Evolutionary conservation across 2,888 invertebrate species (phyloP).

Genomic region (Toxonevra muliebris): DNA sequence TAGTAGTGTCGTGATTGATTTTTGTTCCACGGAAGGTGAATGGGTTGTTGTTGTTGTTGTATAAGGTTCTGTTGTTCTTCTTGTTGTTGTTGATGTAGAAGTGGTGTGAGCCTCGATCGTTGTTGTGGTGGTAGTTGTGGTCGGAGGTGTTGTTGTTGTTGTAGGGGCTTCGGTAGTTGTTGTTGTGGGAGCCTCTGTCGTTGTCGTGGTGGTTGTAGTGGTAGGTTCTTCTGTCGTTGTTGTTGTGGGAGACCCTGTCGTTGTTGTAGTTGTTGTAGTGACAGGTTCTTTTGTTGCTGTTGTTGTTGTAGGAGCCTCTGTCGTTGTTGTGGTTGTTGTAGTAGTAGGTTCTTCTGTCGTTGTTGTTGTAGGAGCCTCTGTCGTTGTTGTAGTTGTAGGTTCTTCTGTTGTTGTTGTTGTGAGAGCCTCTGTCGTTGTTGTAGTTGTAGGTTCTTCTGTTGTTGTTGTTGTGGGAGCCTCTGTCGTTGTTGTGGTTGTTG

Average conservation of each 20-base stretch:
- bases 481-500: slow-evolving; percentile 21
- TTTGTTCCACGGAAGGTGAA: not conserved
- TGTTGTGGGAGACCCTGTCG: not conserved
- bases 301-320: slow-evolving; percentile 10
- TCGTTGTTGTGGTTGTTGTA: slow-evolving; percentile 12
- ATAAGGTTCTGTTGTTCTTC: not conserved
- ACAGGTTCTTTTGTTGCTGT: not conserved
- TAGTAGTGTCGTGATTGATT: slow-evolving; percentile 7
- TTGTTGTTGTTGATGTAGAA: slow-evolving; percentile 15
- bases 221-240: slow-evolving; percentile 4
- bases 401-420: slow-evolving; percentile 33
- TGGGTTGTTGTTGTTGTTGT: slow-evolving; percentile 30
- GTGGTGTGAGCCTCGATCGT: slow-evolving; percentile 12
- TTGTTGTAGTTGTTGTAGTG: not conserved
- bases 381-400: slow-evolving; percentile 31
- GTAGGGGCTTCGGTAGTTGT: slow-evolving; percentile 6
- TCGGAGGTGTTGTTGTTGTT: slow-evolving; percentile 30
- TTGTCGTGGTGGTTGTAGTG: not conserved
- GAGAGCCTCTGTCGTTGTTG: slow-evolving; percentile 15
- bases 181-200: slow-evolving; percentile 21
- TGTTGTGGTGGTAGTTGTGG: slow-evolving; percentile 27
- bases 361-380: slow-evolving; percentile 1
- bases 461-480: slow-evolving; percentile 14
- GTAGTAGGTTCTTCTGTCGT: not conserved
- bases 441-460: slow-evolving; percentile 13